phyloP scores from a whole-genome alignment of 2,797 vertebrate genomes.

The Serranus cabrilla region DNA sequence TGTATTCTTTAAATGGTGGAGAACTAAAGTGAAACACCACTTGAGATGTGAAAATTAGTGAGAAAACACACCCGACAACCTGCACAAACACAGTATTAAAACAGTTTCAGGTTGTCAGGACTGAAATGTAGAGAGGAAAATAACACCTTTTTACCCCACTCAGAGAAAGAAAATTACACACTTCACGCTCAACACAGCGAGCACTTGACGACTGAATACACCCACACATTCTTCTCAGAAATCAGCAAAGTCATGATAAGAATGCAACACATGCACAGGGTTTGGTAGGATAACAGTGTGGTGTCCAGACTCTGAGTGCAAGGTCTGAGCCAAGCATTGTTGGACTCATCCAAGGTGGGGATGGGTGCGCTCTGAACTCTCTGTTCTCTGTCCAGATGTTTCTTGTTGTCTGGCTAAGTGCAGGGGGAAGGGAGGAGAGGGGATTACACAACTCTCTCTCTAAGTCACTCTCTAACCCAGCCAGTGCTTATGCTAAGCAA shows the following conservation, averaged over 20 bases:
- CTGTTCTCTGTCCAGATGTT: conserved; percentile 87
- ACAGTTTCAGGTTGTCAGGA: conserved; percentile 16
- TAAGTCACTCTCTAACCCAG: conserved; percentile 33
- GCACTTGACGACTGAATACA: conserved; percentile 44
- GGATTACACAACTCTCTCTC: conserved; percentile 74
- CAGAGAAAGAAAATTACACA: conserved; percentile 64
- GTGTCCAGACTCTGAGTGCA: conserved; percentile 59
- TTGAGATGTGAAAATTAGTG: conserved; percentile 32
- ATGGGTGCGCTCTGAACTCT: conserved; percentile 80
- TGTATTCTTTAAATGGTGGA: not conserved
- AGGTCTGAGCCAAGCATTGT: conserved; percentile 70
- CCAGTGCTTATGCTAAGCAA: conserved; percentile 55
- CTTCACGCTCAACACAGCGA: conserved; percentile 55
- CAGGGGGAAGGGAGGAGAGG: conserved; percentile 48
- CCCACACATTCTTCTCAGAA: conserved; percentile 67
- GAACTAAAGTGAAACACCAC: conserved; percentile 6
- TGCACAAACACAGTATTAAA: conserved; percentile 7
- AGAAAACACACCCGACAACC: conserved; percentile 33
- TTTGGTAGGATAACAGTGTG: conserved; percentile 64
- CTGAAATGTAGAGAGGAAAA: conserved; percentile 60
- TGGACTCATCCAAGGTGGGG: conserved; percentile 73
- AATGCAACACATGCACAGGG: conserved; percentile 64
- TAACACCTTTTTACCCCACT: conserved; percentile 67
- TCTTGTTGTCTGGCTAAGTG: conserved; percentile 81
- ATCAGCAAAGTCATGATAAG: conserved; percentile 69